Base-by-base conservation (phyloP, 2,888 invertebrate species). In the Julus scandinavius region DNA sequence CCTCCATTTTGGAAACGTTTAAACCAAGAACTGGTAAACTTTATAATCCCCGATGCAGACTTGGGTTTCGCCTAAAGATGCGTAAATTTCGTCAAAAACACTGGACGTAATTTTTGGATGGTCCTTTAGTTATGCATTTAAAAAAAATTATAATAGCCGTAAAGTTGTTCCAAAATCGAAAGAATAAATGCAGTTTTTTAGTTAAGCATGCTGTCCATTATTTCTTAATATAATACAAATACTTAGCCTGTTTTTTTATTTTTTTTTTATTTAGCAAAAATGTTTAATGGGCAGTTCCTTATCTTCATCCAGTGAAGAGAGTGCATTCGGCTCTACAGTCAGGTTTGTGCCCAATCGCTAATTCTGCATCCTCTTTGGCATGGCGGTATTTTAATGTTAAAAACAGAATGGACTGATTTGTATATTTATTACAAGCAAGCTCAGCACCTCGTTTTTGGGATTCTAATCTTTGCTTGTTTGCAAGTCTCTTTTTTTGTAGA, bases 281-380 rank as follows among this genome's bases (percentile, higher is more conserved):
- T 84, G 87, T 41, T 15, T 87, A 41, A 38, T 85, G 84, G 45
- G 80, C 20, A 54, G 58, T 40, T 87, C 87, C 20, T 63, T 87
- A 40, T 40, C 88, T 15, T 58, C 88, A 29, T 83, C 84, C 1
- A 85, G 41, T 54, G 88, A 88, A 4, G 87, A 88, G 15, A 88
- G 45, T 54, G 38, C 85, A 50, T 88, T 87, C 49, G 88, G 87
- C 1, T 83, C 87, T 20, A 88, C 88, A 50, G 88, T 88, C 87
- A 88, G 88, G 88, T 88, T 84, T 54, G 87, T 87, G 17, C 45
- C 40, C 11, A 6, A 83, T 87, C 80, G 38, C 13, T 80, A 80
- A 80, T n/a, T 13, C 29, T 85, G n/a, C 50, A 41, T 85, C 85
- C 29, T 29, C 17, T 85, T 85, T 13, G 3, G 50, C 50, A 54